Evolutionary conservation across 2,888 invertebrate genomes (phyloP), one percentile per base, ranked within the genome.

Genomic region (Leucoma salicis): DNA sequence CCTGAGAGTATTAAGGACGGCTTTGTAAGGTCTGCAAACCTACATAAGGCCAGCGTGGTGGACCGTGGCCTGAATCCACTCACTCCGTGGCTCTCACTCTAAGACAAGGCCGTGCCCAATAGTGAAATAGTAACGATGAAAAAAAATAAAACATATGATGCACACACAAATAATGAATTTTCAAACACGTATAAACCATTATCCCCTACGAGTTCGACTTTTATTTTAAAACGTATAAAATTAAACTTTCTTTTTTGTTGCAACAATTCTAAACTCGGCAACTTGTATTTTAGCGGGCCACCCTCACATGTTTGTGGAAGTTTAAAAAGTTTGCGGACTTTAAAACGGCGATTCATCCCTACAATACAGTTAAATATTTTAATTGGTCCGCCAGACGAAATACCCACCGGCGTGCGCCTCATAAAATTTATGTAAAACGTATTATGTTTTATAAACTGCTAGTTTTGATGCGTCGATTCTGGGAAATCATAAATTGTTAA

Each of bases 241-340:
- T 86, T 84, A 82, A 86, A 87, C 75, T 85, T 86, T 75, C 79
- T 82, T 16, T 16, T 16, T 82, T 75, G 78, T 66, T 58, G 71
- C 55, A 82, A 82, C 86, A 85, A 83, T 87, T 81, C 84, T 78
- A 82, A 86, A 82, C 84, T 81, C 80, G 76, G 52, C 80, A 88
- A 88, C 88, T 88, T 89, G 77, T 82, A 72, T 89, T 87, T 89
- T 87, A 89, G 82, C 80, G 58, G 74, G 68, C 63, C 70, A 69
- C 81, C 82, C 85, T 83, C 80, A 78, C 83, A 82, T 85, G 87
- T 83, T 85, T 84, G 78, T 63, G 78, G 81, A 84, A 87, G 74
- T 88, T 87, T 75, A 73, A 82, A 85, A 87, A 85, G 82, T 83
- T 82, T 60, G 54, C 62, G 76, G 76, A 77, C 77, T 82, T 76